These are phyloP conservation scores for Patiria pectinifera DNA, from an alignment of 53 echinoderm and acorn worm species.

Conservation along the genomic window DNA sequence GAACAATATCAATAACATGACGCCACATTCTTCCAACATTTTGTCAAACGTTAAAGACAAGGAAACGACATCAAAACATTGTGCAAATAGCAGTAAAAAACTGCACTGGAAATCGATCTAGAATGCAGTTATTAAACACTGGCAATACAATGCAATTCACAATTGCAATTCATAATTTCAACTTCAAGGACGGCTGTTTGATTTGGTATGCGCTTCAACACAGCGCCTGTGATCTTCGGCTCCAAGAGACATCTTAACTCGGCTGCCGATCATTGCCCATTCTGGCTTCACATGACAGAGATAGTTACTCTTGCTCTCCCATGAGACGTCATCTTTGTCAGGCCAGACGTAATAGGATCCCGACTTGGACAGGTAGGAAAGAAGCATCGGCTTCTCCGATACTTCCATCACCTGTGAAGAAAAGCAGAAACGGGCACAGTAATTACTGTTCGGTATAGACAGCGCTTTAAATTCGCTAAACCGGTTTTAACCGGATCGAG, in stretches of 20 bases:
- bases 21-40: no score
- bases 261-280: background rate
- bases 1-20: no score
- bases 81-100: background rate
- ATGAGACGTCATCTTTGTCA: background rate
- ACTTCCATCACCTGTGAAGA: constrained; percentile 17
- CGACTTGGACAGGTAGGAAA: constrained; percentile 23
- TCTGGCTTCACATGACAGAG: constrained; percentile 13
- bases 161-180: no score
- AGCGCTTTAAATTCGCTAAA: no score
- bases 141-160: no score
- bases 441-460: background rate
- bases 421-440: background rate
- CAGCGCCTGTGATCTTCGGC: background rate
- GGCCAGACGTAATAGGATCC: constrained; percentile 11
- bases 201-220: background rate
- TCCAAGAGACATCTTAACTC: constrained; percentile 3
- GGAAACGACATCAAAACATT: background rate
- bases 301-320: background rate
- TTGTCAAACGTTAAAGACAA: no score
- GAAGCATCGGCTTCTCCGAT: background rate
- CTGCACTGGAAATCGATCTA: background rate
- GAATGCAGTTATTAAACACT: background rate
- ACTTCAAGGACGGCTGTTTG: background rate
- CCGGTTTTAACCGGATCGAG: no score